Conservation (phyloP, 2,113 vertebrate species). For the Scomber scombrus region DNA sequence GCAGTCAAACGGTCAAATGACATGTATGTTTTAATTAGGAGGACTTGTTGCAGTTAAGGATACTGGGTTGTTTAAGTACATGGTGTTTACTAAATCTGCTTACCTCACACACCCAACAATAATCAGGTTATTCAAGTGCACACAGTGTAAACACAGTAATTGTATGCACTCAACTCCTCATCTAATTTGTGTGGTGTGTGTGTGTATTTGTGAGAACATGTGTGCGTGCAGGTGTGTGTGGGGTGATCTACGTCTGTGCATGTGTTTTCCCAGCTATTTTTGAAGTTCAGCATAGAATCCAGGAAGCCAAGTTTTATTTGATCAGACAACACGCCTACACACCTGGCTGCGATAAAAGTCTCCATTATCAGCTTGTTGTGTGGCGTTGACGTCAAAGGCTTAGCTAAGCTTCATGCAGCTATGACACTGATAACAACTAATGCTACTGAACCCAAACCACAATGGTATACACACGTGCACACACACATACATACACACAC, state of each 20-base stretch:
- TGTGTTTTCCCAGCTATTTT: slow-evolving; percentile 68
- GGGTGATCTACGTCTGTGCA: neutral
- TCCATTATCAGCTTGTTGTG: slow-evolving; percentile 69
- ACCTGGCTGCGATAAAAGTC: slow-evolving; percentile 65
- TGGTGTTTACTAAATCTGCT: neutral
- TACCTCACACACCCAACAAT: neutral
- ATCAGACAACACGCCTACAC: slow-evolving; percentile 72
- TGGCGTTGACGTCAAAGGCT: slow-evolving; percentile 75
- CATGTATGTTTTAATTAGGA: too few species aligned
- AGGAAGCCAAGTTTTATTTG: slow-evolving; percentile 71
- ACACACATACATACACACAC: slow-evolving; percentile 25
- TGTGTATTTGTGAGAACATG: slow-evolving; percentile 13
- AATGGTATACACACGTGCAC: slow-evolving; percentile 20
- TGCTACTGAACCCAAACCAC: slow-evolving; percentile 50
- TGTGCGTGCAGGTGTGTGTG: neutral
- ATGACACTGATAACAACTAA: slow-evolving; percentile 65
- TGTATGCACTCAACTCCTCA: neutral
- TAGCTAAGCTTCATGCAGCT: slow-evolving; percentile 55
- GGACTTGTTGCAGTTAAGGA: too few species aligned
- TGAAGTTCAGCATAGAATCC: slow-evolving; percentile 63
- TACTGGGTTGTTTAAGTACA: neutral
- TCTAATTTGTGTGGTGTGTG: neutral
- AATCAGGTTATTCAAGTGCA: neutral
- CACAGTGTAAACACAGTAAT: neutral
- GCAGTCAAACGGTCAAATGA: too few species aligned